phyloP scores from a whole-genome alignment of 2,113 vertebrate species.

The Oxygymnocypris stewartii region DNA sequence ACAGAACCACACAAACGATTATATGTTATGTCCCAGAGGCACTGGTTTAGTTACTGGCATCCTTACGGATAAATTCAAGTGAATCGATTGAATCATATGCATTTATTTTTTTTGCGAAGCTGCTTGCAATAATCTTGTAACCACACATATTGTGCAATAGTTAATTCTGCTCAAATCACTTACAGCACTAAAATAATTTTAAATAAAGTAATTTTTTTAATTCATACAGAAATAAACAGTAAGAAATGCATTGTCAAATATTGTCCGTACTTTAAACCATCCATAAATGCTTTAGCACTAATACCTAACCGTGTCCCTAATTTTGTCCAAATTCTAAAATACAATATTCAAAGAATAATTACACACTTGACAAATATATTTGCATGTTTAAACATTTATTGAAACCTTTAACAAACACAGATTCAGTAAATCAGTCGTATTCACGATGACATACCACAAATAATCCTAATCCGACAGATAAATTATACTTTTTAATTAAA shows the following conservation, averaged over 20 bases:
- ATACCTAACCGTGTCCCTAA: neutral
- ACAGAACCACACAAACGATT: neutral
- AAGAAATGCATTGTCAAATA: neutral
- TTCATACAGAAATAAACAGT: neutral
- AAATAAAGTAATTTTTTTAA: neutral
- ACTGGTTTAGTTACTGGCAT: neutral
- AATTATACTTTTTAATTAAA: neutral
- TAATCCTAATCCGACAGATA: neutral
- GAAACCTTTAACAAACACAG: neutral
- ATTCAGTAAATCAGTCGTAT: neutral
- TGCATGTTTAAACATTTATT: constrained; percentile 6
- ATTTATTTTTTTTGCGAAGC: neutral
- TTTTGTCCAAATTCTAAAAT: neutral
- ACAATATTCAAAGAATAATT: constrained; percentile 40
- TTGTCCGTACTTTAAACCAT: neutral
- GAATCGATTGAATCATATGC: neutral
- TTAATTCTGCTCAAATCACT: neutral
- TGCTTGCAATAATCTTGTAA: neutral
- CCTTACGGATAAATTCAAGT: neutral
- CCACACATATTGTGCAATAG: neutral
- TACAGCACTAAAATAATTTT: neutral
- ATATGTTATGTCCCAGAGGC: neutral
- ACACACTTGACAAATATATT: neutral
- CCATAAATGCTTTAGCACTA: neutral
- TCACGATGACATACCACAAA: neutral